Percentiles rank a stretch among this genome's conserved stretches.
Conservation (phyloP, 2,113 vertebrate species). For the Gadus macrocephalus region DNA sequence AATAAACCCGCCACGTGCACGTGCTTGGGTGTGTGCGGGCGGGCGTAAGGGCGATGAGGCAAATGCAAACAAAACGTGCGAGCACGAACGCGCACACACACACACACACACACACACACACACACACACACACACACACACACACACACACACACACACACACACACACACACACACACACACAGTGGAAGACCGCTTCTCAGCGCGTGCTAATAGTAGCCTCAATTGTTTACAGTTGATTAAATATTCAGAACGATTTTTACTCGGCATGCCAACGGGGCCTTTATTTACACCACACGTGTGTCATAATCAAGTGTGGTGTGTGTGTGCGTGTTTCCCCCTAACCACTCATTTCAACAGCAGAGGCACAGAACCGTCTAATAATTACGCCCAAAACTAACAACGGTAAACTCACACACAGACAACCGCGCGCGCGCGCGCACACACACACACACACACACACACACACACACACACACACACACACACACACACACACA, state of each 20-base stretch:
- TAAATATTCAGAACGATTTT: slow-evolving; percentile 59
- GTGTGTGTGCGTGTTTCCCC: background rate
- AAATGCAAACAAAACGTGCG: background rate
- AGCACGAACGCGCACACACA: background rate
- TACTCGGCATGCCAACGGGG: slow-evolving; percentile 42
- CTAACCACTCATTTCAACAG: background rate
- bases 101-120: slow-evolving; percentile 30
- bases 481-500: too few species aligned
- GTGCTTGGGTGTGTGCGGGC: background rate
- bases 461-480: too few species aligned
- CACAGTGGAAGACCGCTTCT: background rate
- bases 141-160: slow-evolving; percentile 27
- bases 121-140: slow-evolving; percentile 32
- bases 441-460: too few species aligned
- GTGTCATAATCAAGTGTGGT: too few species aligned
- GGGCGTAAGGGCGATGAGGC: background rate
- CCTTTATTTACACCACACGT: slow-evolving; percentile 40
- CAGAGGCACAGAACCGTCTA: too few species aligned
- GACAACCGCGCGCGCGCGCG: background rate
- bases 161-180: slow-evolving; percentile 19
- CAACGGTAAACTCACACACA: too few species aligned
- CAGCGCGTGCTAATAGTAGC: background rate
- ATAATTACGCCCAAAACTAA: too few species aligned
- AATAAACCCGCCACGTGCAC: background rate
- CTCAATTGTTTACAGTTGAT: slow-evolving; percentile 57